Conservation (phyloP, 2,888 invertebrate species). For the Stegana nigrithorax region DNA sequence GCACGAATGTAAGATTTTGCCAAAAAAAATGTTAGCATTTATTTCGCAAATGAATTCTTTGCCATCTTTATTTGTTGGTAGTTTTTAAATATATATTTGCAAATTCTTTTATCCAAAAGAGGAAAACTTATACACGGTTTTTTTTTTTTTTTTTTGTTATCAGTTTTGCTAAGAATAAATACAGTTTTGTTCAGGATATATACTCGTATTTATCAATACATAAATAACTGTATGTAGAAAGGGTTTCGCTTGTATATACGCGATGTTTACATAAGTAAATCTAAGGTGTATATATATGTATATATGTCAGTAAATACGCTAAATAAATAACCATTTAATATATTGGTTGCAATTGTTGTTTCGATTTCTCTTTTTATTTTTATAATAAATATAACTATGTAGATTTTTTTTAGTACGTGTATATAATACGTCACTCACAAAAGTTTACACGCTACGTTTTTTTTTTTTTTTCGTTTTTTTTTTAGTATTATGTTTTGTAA, state of each 20-base stretch:
- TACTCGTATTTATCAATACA: no score
- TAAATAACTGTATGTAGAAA: no score
- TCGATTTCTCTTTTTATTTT: no score
- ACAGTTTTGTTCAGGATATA: not conserved
- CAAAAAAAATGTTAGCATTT: slow-evolving; percentile 27
- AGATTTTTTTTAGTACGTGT: slow-evolving; percentile 15
- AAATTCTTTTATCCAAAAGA: slow-evolving; percentile 2
- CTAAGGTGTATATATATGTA: slow-evolving; percentile 23
- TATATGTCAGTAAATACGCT: slow-evolving; percentile 32
- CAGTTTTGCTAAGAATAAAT: slow-evolving; percentile 7
- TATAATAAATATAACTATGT: slow-evolving; percentile 27
- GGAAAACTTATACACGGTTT: not conserved
- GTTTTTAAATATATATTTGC: not conserved
- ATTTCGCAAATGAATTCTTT: slow-evolving; percentile 22
- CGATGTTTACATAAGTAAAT: slow-evolving; percentile 20
- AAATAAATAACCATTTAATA: slow-evolving; percentile 40
- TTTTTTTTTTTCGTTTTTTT: not conserved
- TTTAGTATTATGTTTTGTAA: not conserved
- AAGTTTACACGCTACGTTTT: slow-evolving; percentile 5
- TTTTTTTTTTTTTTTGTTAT: slow-evolving; percentile 11
- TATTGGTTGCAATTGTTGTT: slow-evolving; percentile 42
- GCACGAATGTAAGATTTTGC: slow-evolving; percentile 20
- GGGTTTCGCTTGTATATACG: not conserved
- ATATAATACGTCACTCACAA: slow-evolving; percentile 16
- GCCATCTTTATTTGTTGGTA: not conserved